phyloP scores from a whole-genome alignment of 2,888 invertebrate species.

The Luperina testacea region DNA sequence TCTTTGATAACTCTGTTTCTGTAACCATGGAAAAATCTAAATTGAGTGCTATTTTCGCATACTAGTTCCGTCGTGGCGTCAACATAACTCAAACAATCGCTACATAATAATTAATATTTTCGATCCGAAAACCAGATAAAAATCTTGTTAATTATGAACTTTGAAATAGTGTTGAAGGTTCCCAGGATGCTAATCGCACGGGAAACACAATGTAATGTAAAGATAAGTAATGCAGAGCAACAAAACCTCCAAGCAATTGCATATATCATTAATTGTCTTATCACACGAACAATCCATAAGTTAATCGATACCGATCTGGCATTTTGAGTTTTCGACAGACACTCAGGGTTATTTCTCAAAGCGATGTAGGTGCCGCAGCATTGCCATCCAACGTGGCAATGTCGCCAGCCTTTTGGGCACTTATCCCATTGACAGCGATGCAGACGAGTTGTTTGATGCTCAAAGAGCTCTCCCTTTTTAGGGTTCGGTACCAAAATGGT shows the following conservation, averaged over 20 bases:
- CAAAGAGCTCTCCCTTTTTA: background rate
- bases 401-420: background rate
- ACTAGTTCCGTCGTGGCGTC: background rate
- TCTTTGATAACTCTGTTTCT: background rate
- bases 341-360: conserved; percentile 2
- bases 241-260: conserved; percentile 13
- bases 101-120: background rate
- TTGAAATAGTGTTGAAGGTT: conserved; percentile 28
- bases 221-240: conserved; percentile 42
- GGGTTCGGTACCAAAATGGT: too few relatives aligned
- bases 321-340: conserved; percentile 1
- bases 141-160: background rate
- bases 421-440: background rate
- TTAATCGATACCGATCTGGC: conserved; percentile 27
- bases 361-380: background rate
- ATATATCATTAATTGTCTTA: conserved; percentile 35
- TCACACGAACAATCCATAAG: conserved; percentile 1
- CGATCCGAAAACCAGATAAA: background rate
- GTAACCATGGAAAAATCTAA: background rate
- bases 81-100: background rate
- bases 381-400: background rate
- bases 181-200: background rate
- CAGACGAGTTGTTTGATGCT: too few relatives aligned
- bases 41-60: background rate
- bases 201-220: conserved; percentile 8